These are phyloP conservation scores for Helostoma temminkii DNA, from an alignment of 2,797 vertebrate species.

Conservation along the genomic window DNA sequence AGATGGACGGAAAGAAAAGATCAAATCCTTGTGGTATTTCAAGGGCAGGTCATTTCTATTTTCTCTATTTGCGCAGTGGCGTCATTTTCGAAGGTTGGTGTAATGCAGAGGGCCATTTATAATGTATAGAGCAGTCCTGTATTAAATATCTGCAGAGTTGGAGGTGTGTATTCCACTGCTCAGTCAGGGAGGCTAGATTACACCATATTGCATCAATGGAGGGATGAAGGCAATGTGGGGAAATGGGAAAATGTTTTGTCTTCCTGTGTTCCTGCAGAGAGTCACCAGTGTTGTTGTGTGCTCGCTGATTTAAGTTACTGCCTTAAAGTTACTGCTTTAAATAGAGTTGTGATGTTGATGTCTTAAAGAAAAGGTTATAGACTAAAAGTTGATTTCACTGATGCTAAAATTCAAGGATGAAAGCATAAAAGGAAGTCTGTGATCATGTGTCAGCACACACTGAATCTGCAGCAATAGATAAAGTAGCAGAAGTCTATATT, in stretches of 20 bases:
- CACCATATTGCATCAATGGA: slow-evolving; percentile 73
- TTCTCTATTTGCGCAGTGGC: slow-evolving; percentile 58
- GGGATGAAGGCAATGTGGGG: slow-evolving; percentile 26
- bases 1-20: slow-evolving; percentile 5
- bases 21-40: slow-evolving; percentile 29
- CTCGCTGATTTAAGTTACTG: slow-evolving; percentile 22
- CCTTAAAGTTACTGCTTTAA: slow-evolving; percentile 30
- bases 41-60: slow-evolving; percentile 70
- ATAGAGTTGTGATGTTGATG: slow-evolving; percentile 11
- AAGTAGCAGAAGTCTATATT: slow-evolving; percentile 73
- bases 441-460: slow-evolving; percentile 42
- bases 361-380: slow-evolving; percentile 5
- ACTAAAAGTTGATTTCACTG: slow-evolving; percentile 23
- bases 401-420: slow-evolving; percentile 33
- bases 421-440: slow-evolving; percentile 30
- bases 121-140: slow-evolving; percentile 76
- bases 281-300: slow-evolving; percentile 3
- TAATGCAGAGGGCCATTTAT: slow-evolving; percentile 72
- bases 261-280: slow-evolving; percentile 26
- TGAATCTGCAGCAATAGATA: slow-evolving; percentile 51
- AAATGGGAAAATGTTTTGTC: slow-evolving; percentile 14
- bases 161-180: slow-evolving; percentile 59
- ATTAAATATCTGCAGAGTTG: slow-evolving; percentile 80
- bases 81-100: slow-evolving; percentile 51
- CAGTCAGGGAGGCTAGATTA: slow-evolving; percentile 61